A percentile compares a stretch with the other conserved stretches of the same genome.
Conservation (phyloP, 2,888 invertebrate species). For the Sminthurinus aureus region DNA sequence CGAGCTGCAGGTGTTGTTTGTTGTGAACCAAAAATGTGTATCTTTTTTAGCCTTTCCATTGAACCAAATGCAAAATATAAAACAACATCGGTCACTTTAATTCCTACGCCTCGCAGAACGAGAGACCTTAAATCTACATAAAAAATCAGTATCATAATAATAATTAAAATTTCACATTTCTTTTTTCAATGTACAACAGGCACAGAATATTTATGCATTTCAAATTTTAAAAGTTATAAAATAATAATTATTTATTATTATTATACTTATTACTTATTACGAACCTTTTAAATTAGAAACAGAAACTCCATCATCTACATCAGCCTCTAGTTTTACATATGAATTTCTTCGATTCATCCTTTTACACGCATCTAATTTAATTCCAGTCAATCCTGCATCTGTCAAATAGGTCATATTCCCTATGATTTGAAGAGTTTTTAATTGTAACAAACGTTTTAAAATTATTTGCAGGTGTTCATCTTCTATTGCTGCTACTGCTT, state of each 20-base stretch:
- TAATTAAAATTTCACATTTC: not conserved
- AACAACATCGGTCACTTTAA: constrained; percentile 56
- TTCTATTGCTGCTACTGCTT: constrained; percentile 57
- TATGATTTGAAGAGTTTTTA: constrained; percentile 51
- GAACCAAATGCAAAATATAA: constrained; percentile 49
- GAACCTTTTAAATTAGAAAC: constrained; percentile 41
- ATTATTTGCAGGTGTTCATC: constrained; percentile 55
- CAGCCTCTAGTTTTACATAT: constrained; percentile 18
- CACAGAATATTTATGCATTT: constrained; percentile 11
- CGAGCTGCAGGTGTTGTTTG: constrained; percentile 45
- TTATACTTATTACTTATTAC: constrained; percentile 2
- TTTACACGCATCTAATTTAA: constrained; percentile 44
- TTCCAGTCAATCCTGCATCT: constrained; percentile 54
- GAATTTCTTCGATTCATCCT: constrained; percentile 42
- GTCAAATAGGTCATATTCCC: constrained; percentile 56
- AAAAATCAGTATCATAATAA: not conserved
- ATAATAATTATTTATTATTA: not conserved
- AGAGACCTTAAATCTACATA: constrained; percentile 48
- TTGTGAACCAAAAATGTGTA: constrained; percentile 56
- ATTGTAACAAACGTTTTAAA: constrained; percentile 38
- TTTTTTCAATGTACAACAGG: not conserved
- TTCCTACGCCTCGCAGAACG: constrained; percentile 55
- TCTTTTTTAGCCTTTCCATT: constrained; percentile 52
- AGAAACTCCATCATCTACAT: constrained; percentile 41
- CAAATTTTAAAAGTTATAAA: not conserved